Evolutionary conservation across 2,113 vertebrate species (phyloP).

Genomic region (Acanthochromis polyacanthus): DNA sequence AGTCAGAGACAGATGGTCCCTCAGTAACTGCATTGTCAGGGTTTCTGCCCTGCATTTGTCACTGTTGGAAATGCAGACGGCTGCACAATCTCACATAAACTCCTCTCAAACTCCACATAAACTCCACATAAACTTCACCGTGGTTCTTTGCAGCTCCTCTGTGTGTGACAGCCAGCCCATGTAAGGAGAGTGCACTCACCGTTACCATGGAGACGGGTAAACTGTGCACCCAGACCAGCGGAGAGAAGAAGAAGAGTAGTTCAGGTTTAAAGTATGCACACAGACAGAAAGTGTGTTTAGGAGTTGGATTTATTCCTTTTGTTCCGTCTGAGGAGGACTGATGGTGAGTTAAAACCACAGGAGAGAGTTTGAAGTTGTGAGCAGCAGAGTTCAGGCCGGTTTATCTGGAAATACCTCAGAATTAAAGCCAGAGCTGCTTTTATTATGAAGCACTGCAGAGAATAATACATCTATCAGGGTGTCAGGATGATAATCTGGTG

Average conservation of each 20-base stretch:
- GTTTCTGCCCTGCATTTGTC: slow-evolving; percentile 51
- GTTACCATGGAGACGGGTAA: slow-evolving; percentile 82
- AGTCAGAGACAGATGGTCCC: slow-evolving; percentile 35
- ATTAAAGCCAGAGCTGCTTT: no score
- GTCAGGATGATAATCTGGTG: no score
- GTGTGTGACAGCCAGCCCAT: slow-evolving; percentile 39
- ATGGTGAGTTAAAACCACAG: slow-evolving; percentile 40
- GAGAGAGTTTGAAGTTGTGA: not conserved
- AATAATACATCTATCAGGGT: no score
- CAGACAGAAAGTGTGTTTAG: slow-evolving; percentile 7
- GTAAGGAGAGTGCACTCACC: slow-evolving; percentile 9
- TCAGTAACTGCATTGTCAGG: slow-evolving; percentile 35
- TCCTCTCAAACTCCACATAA: no score
- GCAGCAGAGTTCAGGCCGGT: no score
- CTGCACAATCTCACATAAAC: slow-evolving; percentile 7
- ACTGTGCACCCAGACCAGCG: slow-evolving; percentile 50
- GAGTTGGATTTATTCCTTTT: slow-evolving; percentile 20
- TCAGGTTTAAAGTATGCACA: not conserved
- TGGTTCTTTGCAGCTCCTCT: not conserved
- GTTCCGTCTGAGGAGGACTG: slow-evolving; percentile 15
- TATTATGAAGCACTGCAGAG: no score
- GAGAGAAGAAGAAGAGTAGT: slow-evolving; percentile 24
- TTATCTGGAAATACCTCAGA: not conserved
- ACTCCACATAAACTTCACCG: no score
- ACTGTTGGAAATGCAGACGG: slow-evolving; percentile 40